Base-by-base conservation (phyloP, 2,888 invertebrate species). In the Deilephila porcellus region DNA sequence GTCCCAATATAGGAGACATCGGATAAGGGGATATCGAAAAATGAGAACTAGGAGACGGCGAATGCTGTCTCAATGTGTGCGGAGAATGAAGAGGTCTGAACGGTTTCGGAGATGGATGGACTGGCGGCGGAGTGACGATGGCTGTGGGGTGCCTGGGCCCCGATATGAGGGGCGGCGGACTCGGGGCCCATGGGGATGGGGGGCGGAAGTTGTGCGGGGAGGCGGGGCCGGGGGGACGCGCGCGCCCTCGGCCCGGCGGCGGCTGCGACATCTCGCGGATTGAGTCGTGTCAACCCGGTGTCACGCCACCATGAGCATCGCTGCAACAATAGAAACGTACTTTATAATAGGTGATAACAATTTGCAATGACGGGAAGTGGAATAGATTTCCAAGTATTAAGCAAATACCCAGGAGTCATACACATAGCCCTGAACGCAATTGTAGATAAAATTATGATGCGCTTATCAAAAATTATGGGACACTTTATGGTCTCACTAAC, bases 111-210 rank as follows among this genome's bases (percentile, higher is more conserved):
- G 86, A 96, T 79, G 92, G 96, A 86, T 86, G 95, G 85, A 90
- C 97, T 95, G 84, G 97, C 75, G 95, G 90, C 73, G 95, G 91
- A 11, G 95, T 95, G 64, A 96, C 93, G 71, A 96, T 90, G 70
- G 95, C 95, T 82, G 93, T 86, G 79, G 95, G 93, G 83, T 95
- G 95, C 78, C 96, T 91, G 32, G 95, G 96, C 70, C 96, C 96
- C 71, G 96, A 96, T 82, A 96, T 96, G 76, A 96, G 95, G 4
- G 97, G 97, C n/a, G 97, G 97, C 0, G 97, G 97, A 80, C 97
- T 96, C 1, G 97, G 96, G 11, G 96, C 96, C 95, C 97, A 97
- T 71, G 97, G 97, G 59, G 97, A 97, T 19, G 97, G 96, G 53
- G 97, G 96, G 56, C 97, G 96, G 90, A 96, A 97, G 83, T 96